Evolutionary conservation across 1,140 invertebrate species (phyloP), one percentile per base, ranked within the genome.

Genomic region (Eriosoma lanigerum): DNA sequence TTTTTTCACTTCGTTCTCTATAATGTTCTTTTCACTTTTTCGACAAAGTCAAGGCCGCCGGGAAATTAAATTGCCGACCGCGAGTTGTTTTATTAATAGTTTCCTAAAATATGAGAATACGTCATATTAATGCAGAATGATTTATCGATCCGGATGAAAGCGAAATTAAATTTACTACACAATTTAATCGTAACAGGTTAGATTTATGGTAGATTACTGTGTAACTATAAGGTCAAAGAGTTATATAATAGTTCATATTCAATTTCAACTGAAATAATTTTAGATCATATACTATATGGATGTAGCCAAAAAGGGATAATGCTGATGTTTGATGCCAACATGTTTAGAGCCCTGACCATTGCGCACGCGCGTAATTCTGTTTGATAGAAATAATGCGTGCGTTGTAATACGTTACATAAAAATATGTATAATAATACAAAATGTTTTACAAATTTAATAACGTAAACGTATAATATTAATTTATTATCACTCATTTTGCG

Each of bases 11-110:
- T 38, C 12, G 4, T 15, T 21, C 26, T 56, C 9, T 38, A 4
- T 38, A 38, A 38, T 38, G 8, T 38, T 38, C 38, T 75, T 60
- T 78, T 78, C 75, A 78, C 75, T 78, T 62, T 75, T 78, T n/a
- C n/a, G 56, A 46, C 29, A 46, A 17, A 56, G 19, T 5, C 75
- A 62, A 78, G 75, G 75, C 26, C 54, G 17, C 15, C 75, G 50
- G 52, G 29, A 75, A 75, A 75, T 44, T 24, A 26, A 1, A n/a
- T 38, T 56, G 24, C 12, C 8, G 32, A 38, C 32, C 32, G 32
- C 32, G 8, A 38, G 32, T 38, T 38, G 21, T 62, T 68, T 68
- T 68, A 24, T 21, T 44, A 48, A 68, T 24, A 68, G 46, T 68
- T 46, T 68, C 46, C 6, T 21, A 17, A 68, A 68, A 68, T 24